These are phyloP conservation scores for Cyclargus thomasi DNA, from an alignment of 1,140 invertebrate genomes.

Conservation along the genomic window DNA sequence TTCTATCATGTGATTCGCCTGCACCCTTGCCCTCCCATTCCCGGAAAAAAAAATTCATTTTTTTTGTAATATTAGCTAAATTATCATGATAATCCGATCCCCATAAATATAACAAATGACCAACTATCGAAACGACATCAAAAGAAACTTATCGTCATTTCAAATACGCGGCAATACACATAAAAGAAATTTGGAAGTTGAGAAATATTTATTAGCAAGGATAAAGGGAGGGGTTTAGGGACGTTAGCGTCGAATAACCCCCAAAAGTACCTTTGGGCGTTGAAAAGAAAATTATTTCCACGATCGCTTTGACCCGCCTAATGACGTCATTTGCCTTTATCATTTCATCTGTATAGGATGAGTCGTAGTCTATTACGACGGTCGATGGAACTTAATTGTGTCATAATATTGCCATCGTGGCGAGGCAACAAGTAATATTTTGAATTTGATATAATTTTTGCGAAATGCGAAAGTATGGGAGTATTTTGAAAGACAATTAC, in stretches of 20 bases:
- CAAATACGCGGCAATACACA: slow-evolving; percentile 22
- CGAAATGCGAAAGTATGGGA: too few species aligned
- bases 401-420: neutral
- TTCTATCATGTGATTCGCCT: too few species aligned
- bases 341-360: slow-evolving; percentile 37
- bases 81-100: too few species aligned
- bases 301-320: slow-evolving; percentile 37
- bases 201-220: slow-evolving; percentile 31
- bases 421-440: neutral
- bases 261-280: slow-evolving; percentile 34
- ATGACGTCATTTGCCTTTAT: slow-evolving; percentile 43
- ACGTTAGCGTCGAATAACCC: slow-evolving; percentile 33
- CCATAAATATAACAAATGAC: too few species aligned
- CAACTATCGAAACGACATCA: too few species aligned
- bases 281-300: slow-evolving; percentile 45
- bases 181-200: slow-evolving; percentile 28
- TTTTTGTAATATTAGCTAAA: too few species aligned
- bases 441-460: neutral
- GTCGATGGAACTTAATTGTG: neutral
- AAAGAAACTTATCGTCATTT: neutral
- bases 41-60: too few species aligned
- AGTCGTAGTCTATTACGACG: slow-evolving; percentile 12
- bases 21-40: too few species aligned
- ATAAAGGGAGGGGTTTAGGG: slow-evolving; percentile 30
- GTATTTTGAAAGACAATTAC: too few species aligned